Percentiles rank a stretch among this genome's conserved stretches.
Conservation (phyloP, 1,140 invertebrate species). For the Sminthurinus signatus region DNA sequence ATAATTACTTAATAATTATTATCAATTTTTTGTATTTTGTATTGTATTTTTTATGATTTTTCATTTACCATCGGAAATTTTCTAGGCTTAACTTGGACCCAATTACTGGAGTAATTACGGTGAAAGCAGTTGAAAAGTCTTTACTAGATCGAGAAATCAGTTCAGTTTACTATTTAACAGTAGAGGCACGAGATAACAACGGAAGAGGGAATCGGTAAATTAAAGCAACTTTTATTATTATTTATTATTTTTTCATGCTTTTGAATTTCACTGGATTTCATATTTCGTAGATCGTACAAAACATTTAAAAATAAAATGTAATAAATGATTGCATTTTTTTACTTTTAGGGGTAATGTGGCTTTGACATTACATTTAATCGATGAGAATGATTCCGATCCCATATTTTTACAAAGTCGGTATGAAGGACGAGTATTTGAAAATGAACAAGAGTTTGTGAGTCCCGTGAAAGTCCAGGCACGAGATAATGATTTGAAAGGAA, state of each 20-base stretch:
- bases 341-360: conserved; percentile 12
- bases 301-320: no score
- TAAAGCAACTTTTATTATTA: conserved; percentile 13
- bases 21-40: background rate
- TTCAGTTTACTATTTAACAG: conserved; percentile 78
- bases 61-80: no score
- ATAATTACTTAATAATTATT: background rate
- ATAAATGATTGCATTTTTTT: no score
- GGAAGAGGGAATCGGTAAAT: conserved; percentile 68
- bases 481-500: conserved; percentile 79
- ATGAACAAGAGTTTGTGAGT: conserved; percentile 67
- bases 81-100: conserved; percentile 72
- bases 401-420: conserved; percentile 74
- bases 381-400: conserved; percentile 48
- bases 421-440: conserved; percentile 74
- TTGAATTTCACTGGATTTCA: no score
- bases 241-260: no score
- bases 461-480: conserved; percentile 70
- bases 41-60: background rate
- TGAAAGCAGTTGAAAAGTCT: conserved; percentile 60
- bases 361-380: conserved; percentile 15
- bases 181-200: conserved; percentile 81
- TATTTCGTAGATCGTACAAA: no score
- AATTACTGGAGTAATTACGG: conserved; percentile 71
- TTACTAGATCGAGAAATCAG: conserved; percentile 82